Percentiles rank a stretch among this genome's conserved stretches.
These are phyloP conservation scores for Megathymus violae DNA, from an alignment of 1,140 invertebrate species.

Conservation along the genomic window DNA sequence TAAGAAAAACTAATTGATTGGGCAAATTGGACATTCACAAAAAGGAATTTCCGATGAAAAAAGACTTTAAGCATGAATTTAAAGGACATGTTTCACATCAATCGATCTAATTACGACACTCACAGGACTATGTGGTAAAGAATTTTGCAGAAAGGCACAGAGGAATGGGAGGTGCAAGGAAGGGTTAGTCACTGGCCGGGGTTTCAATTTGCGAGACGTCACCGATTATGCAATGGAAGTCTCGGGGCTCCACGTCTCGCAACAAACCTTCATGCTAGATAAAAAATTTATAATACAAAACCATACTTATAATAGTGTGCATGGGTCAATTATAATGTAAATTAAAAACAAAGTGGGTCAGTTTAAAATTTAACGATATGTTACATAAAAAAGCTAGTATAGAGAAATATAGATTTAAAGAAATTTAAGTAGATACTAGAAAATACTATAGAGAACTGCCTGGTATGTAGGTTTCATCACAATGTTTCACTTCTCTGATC, in stretches of 20 bases:
- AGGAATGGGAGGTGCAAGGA: slow-evolving; percentile 27
- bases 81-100: slow-evolving; percentile 35
- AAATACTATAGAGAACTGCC: too few relatives aligned
- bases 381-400: too few relatives aligned
- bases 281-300: too few relatives aligned
- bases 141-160: slow-evolving; percentile 76
- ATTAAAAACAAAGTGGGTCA: too few relatives aligned
- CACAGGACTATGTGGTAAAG: slow-evolving; percentile 70
- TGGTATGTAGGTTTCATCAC: too few relatives aligned
- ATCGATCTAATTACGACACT: slow-evolving; percentile 61
- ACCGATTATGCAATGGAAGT: slow-evolving; percentile 76
- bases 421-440: too few relatives aligned
- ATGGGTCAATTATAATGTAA: too few relatives aligned
- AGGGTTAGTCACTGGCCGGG: slow-evolving; percentile 50
- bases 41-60: slow-evolving; percentile 29
- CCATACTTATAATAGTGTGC: too few relatives aligned
- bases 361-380: too few relatives aligned
- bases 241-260: slow-evolving; percentile 74
- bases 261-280: slow-evolving; percentile 75
- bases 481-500: too few relatives aligned
- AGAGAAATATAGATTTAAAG: too few relatives aligned
- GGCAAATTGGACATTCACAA: background rate
- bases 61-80: slow-evolving; percentile 79
- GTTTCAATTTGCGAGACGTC: slow-evolving; percentile 75
- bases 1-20: slow-evolving; percentile 13